Evolutionary conservation across 1,140 invertebrate genomes (phyloP).

Genomic region (Polyergus mexicanus): DNA sequence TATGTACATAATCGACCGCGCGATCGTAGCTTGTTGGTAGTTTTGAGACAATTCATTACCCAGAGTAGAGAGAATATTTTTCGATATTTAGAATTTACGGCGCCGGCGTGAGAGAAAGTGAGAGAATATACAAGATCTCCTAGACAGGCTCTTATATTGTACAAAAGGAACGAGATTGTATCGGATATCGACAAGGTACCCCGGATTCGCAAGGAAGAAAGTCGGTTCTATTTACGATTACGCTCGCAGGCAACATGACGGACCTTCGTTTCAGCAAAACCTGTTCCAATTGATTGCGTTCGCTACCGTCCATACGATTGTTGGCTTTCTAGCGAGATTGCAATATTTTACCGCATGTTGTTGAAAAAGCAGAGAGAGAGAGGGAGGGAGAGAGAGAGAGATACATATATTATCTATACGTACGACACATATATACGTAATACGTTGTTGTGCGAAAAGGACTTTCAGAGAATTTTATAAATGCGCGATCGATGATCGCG

Average conservation of each 20-base stretch:
- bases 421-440: slow-evolving; percentile 7
- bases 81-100: slow-evolving; percentile 20
- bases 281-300: slow-evolving; percentile 58
- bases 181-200: background rate
- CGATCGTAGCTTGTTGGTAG: slow-evolving; percentile 10
- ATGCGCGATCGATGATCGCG: slow-evolving; percentile 38
- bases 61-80: slow-evolving; percentile 39
- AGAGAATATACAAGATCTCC: background rate
- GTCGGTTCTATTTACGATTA: background rate
- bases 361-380: slow-evolving; percentile 46
- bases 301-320: slow-evolving; percentile 78
- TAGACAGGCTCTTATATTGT: background rate
- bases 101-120: background rate
- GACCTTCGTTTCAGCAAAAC: slow-evolving; percentile 41
- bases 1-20: background rate
- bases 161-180: background rate
- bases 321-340: slow-evolving; percentile 77
- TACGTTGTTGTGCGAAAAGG: slow-evolving; percentile 63
- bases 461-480: slow-evolving; percentile 77
- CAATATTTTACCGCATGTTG: slow-evolving; percentile 72
- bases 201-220: background rate
- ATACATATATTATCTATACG: background rate
- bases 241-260: background rate
- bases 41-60: background rate
- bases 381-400: background rate